These are phyloP conservation scores for Cerastoderma edule DNA, from an alignment of 2,888 invertebrate species.

Conservation along the genomic window DNA sequence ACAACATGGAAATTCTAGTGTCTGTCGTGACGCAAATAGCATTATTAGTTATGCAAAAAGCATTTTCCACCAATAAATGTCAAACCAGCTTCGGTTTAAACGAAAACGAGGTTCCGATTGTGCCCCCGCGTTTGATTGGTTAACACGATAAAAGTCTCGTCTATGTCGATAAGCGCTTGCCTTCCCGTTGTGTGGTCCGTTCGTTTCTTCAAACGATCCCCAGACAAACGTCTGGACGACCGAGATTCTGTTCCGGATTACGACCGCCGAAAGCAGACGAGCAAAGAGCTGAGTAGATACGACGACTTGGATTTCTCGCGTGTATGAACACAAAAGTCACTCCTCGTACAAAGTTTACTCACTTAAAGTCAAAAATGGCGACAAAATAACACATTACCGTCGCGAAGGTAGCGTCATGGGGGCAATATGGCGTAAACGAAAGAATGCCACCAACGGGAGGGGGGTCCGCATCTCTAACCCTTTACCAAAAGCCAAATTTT, in stretches of 20 bases:
- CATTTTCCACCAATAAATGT: constrained; percentile 15
- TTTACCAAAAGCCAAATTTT: not conserved
- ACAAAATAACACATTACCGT: constrained; percentile 36
- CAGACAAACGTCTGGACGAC: constrained; percentile 21
- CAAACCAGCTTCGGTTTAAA: not conserved
- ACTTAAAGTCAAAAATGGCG: constrained; percentile 46
- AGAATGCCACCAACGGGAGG: not conserved
- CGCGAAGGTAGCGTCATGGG: constrained; percentile 43
- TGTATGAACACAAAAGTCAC: constrained; percentile 45
- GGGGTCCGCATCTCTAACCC: not conserved
- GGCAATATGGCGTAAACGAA: constrained; percentile 25
- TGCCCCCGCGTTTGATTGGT: constrained; percentile 19
- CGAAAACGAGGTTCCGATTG: constrained; percentile 15
- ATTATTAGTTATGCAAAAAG: constrained; percentile 19
- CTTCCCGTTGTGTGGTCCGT: constrained; percentile 18
- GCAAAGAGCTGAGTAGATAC: constrained; percentile 7
- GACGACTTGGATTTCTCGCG: constrained; percentile 48
- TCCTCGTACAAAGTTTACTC: constrained; percentile 30
- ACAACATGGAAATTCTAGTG: not conserved
- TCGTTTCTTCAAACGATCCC: not conserved
- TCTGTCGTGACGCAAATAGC: not conserved
- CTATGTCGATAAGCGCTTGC: constrained; percentile 18
- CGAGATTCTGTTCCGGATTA: constrained; percentile 10
- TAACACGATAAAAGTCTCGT: constrained; percentile 23
- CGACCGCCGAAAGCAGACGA: constrained; percentile 15